Percentiles rank a stretch among this genome's conserved stretches.
Conservation (phyloP, 2,113 vertebrate species). For the Nipponia nippon region DNA sequence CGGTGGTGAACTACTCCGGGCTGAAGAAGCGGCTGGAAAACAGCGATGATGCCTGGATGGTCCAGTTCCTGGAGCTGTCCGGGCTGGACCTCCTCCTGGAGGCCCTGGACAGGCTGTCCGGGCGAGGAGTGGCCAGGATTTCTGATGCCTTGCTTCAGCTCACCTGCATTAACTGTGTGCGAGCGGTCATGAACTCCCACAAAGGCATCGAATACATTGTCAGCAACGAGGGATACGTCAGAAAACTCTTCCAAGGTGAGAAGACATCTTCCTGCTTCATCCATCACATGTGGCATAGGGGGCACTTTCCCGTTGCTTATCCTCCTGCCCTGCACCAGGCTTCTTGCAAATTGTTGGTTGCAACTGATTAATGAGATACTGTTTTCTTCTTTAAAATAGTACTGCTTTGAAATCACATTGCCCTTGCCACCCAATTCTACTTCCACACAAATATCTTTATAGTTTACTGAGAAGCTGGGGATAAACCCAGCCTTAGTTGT, state of each 20-base stretch:
- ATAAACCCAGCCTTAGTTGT: not conserved
- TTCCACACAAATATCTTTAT: not conserved
- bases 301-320: not conserved
- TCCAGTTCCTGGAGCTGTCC: slow-evolving; percentile 93
- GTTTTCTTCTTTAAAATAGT: not conserved
- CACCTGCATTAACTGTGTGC: slow-evolving; percentile 93
- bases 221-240: slow-evolving; percentile 90
- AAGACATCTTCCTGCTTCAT: not conserved
- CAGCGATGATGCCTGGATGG: slow-evolving; percentile 91
- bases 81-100: slow-evolving; percentile 94
- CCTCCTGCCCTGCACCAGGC: not conserved
- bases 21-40: slow-evolving; percentile 91
- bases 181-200: slow-evolving; percentile 92
- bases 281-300: fast-evolving
- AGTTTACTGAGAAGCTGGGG: not conserved
- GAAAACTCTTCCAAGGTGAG: slow-evolving; percentile 94
- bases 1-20: slow-evolving; percentile 94
- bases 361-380: not conserved
- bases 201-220: slow-evolving; percentile 93
- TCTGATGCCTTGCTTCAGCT: slow-evolving; percentile 92
- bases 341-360: not conserved
- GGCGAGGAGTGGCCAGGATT: slow-evolving; percentile 90
- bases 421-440: not conserved
- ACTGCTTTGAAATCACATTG: not conserved
- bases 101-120: slow-evolving; percentile 90